Conservation (phyloP, 2,113 vertebrate genomes). For the Cinclus mexicanus region DNA sequence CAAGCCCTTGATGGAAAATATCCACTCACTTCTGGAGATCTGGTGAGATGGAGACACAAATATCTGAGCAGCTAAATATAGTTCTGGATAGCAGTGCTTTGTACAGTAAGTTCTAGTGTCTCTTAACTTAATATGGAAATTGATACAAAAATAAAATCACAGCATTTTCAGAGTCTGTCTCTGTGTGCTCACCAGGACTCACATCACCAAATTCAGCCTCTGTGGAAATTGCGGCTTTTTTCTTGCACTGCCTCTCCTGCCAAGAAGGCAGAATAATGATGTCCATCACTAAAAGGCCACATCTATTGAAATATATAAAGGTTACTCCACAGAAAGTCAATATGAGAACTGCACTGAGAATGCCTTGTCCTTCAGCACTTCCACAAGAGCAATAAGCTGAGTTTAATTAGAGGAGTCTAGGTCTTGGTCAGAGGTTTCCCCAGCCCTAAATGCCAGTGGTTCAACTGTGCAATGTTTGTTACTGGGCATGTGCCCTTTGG, state of each 20-base stretch:
- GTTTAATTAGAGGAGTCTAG: conserved; percentile 20
- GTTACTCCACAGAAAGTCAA: conserved; percentile 9
- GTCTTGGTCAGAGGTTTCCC: neutral
- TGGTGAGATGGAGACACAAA: conserved; percentile 7
- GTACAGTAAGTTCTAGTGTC: neutral
- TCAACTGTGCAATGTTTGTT: neutral
- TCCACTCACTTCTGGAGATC: neutral
- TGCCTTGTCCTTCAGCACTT: neutral
- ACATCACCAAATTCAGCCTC: neutral
- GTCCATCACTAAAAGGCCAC: neutral
- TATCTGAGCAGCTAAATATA: conserved; percentile 21
- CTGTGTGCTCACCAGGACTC: neutral
- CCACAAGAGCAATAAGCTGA: neutral
- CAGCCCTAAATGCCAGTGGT: neutral
- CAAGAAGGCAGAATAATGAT: neutral
- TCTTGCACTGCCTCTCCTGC: neutral
- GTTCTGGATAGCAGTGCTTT: neutral
- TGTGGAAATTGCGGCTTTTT: neutral
- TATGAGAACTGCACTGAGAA: neutral
- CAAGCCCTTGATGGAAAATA: neutral
- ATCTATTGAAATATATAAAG: neutral
- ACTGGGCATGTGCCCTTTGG: neutral
- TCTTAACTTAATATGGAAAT: conserved; percentile 38
- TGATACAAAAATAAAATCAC: neutral
- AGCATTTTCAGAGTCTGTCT: neutral